A percentile compares a stretch with the other conserved stretches of the same genome.
Conservation (phyloP, 2,113 vertebrate species). For the Plectropomus leopardus region DNA sequence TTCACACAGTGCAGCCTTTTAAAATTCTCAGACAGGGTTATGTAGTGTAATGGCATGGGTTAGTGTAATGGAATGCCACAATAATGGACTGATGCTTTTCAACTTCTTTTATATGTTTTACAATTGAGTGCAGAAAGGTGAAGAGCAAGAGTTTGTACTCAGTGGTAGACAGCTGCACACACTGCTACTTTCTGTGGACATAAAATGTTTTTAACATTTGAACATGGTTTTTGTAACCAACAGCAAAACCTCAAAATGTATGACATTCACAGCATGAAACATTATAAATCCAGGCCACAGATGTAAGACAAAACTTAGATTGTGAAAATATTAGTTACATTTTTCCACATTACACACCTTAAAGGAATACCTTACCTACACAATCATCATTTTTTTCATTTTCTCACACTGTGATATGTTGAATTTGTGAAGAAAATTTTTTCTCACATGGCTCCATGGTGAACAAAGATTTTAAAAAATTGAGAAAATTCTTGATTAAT, state of each 20-base stretch:
- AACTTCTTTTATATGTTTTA: conserved; percentile 9
- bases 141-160: conserved; percentile 18
- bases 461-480: too few relatives aligned
- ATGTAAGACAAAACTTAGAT: neutral
- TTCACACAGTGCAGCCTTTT: conserved; percentile 30
- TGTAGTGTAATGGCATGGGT: neutral
- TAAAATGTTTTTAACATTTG: neutral
- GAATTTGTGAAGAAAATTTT: too few relatives aligned
- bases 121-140: conserved; percentile 16
- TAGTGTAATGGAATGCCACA: conserved; percentile 1
- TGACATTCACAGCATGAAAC: neutral
- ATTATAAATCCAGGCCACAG: neutral
- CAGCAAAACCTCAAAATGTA: neutral
- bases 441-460: too few relatives aligned
- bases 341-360: neutral
- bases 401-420: too few relatives aligned
- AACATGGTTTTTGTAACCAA: neutral
- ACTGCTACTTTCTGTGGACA: neutral
- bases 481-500: too few relatives aligned
- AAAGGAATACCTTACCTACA: too few relatives aligned
- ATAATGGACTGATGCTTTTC: conserved; percentile 18
- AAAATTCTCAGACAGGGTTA: conserved; percentile 20
- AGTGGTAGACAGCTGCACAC: neutral
- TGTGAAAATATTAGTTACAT: neutral
- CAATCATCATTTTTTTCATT: too few relatives aligned